Evolutionary conservation across 2,797 vertebrate species (phyloP).

Genomic region (Ceryle rudis): DNA sequence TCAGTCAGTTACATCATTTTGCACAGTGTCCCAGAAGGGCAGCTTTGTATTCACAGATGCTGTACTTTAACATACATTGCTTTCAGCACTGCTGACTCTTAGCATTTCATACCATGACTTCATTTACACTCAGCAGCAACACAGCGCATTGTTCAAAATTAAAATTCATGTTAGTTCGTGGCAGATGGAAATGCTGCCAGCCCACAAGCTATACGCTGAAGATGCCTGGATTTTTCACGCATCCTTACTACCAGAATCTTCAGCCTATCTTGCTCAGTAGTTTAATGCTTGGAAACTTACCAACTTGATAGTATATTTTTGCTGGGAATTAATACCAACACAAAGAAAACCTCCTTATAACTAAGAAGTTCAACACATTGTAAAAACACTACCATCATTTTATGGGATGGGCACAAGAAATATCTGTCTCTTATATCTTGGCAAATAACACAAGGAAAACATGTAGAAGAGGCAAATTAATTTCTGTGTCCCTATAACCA

Average conservation of each 20-base stretch:
- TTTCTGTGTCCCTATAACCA: neutral
- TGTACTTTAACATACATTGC: neutral
- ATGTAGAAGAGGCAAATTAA: neutral
- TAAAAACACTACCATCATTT: neutral
- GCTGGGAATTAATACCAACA: neutral
- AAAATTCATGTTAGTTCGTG: neutral
- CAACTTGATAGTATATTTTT: neutral
- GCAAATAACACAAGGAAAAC: neutral
- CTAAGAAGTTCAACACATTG: neutral
- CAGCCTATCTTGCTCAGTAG: neutral
- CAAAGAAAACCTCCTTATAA: neutral
- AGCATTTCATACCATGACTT: slow-evolving; percentile 7
- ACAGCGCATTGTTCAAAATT: neutral
- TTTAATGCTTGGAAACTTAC: neutral
- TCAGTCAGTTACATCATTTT: slow-evolving; percentile 83
- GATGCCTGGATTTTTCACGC: neutral
- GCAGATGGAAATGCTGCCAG: slow-evolving; percentile 12
- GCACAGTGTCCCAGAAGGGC: slow-evolving; percentile 74
- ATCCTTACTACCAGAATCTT: slow-evolving; percentile 2
- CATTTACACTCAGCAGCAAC: neutral
- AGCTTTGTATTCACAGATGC: slow-evolving; percentile 13
- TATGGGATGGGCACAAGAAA: neutral
- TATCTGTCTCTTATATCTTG: neutral
- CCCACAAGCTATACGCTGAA: neutral
- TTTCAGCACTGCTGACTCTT: slow-evolving; percentile 21